These are phyloP conservation scores for Stratiomys singularior DNA, from an alignment of 2,888 invertebrate genomes.

Conservation along the genomic window DNA sequence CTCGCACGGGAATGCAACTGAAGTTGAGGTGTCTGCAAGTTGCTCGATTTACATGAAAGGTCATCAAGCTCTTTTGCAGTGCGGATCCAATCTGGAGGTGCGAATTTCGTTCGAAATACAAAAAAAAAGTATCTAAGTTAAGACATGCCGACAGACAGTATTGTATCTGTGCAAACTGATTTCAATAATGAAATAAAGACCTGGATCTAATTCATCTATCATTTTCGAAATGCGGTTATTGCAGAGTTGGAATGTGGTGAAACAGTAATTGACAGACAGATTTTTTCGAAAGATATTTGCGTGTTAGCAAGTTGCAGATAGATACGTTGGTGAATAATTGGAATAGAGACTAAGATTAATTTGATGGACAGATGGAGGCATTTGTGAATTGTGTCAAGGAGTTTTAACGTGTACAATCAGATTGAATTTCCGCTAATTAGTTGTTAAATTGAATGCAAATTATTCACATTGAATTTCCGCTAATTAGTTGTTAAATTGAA, in stretches of 20 bases:
- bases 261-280: background rate
- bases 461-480: background rate
- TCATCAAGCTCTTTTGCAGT: background rate
- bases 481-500: background rate
- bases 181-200: background rate
- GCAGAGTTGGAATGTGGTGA: slow-evolving; percentile 22
- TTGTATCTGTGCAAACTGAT: too few relatives aligned
- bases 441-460: background rate
- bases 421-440: background rate
- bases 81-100: background rate
- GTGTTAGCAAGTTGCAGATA: background rate
- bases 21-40: background rate
- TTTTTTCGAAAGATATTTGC: background rate
- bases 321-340: background rate
- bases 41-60: background rate
- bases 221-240: slow-evolving; percentile 1
- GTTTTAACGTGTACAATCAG: background rate
- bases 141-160: too few relatives aligned
- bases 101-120: too few relatives aligned
- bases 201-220: background rate
- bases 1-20: background rate
- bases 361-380: background rate
- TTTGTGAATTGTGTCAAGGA: background rate
- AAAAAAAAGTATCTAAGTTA: too few relatives aligned
- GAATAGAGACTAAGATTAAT: background rate